Evolutionary conservation across 1,140 invertebrate genomes (phyloP), one percentile per base, ranked within the genome.

Genomic region (Brachionus rubens): DNA sequence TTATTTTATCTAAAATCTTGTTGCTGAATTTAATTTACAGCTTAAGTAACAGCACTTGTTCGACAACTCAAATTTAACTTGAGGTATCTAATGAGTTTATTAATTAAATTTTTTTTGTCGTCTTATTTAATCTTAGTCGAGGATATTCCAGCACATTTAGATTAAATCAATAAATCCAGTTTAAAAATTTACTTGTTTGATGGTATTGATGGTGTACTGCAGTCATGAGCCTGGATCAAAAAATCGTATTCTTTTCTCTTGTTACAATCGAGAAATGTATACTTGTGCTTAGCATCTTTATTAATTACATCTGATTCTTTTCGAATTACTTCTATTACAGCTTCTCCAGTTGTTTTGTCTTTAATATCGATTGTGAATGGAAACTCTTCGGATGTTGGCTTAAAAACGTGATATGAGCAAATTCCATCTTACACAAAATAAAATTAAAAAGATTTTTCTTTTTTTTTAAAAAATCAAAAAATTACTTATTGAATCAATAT

Each of bases 401-500:
- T 72, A 24, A 72, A 72, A 3, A 72, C 68, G 40, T 72, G 68
- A 46, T 50, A 72, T 40, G 68, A 72, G 50, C 68, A 72, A 40
- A 72, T 72, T 50, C 68, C 46, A 48, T 72, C 68, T 72, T 50
- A n/a, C 41, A 65, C 19, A 43, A 1, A 12, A 1, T 12, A 50
- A 24, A 6, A 50, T 30, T 1, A 33, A 52, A 70, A 68, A 21
- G n/a, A 65, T 26, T 26, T 28, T 6, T 9, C 12, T 40, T 70
- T 0, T 30, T 28, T 5, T 19, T 56, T 10, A 12, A 6, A 6
- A 12, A 14, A 52, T n/a, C n/a, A 26, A 50, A 30, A 36, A 14
- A 19, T 72, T 72, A 72, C 68, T 72, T 50, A 72, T 72, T 50
- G 68, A 36, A 33, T 72, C 68, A 72, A 72, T 72, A 30, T 72